Evolutionary conservation across 2,888 invertebrate species (phyloP).

Genomic region (Emmelina monodactyla): DNA sequence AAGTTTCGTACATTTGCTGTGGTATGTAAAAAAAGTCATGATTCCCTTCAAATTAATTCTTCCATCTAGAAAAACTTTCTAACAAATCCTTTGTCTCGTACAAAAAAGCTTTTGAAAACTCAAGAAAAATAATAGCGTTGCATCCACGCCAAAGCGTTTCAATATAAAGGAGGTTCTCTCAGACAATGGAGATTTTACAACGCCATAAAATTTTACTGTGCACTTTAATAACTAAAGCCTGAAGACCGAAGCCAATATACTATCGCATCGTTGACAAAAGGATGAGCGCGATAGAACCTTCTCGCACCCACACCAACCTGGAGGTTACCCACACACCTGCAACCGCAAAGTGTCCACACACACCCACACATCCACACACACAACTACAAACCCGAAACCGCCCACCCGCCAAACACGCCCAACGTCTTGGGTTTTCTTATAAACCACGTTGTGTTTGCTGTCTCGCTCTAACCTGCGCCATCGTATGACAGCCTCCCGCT

Average conservation of each 20-base stretch:
- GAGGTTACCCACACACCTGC: conserved; percentile 20
- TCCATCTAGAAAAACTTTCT: too few species aligned
- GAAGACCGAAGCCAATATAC: conserved; percentile 52
- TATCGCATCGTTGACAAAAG: conserved; percentile 62
- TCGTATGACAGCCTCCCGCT: conserved; percentile 29
- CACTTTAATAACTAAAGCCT: conserved; percentile 59
- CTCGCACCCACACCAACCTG: conserved; percentile 37
- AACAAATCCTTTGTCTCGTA: too few species aligned
- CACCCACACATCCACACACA: conserved; percentile 29
- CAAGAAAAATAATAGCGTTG: not conserved
- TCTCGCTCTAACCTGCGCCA: conserved; percentile 32
- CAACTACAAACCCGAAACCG: conserved; percentile 51
- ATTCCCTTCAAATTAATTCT: too few species aligned
- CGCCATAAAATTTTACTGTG: conserved; percentile 52
- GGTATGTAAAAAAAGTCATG: too few species aligned
- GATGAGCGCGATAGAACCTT: conserved; percentile 40
- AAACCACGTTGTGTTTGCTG: conserved; percentile 61
- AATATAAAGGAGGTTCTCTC: conserved; percentile 29
- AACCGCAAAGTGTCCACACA: conserved; percentile 21
- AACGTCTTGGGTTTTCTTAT: conserved; percentile 67
- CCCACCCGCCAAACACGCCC: conserved; percentile 67
- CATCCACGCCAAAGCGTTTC: conserved; percentile 17
- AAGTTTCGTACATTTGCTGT: too few species aligned
- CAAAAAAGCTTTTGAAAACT: too few species aligned
- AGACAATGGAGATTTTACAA: conserved; percentile 51